Percentiles rank a stretch among this genome's conserved stretches.
phyloP scores from a whole-genome alignment of 2,888 invertebrate species.

The Cheilosia scutellata region DNA sequence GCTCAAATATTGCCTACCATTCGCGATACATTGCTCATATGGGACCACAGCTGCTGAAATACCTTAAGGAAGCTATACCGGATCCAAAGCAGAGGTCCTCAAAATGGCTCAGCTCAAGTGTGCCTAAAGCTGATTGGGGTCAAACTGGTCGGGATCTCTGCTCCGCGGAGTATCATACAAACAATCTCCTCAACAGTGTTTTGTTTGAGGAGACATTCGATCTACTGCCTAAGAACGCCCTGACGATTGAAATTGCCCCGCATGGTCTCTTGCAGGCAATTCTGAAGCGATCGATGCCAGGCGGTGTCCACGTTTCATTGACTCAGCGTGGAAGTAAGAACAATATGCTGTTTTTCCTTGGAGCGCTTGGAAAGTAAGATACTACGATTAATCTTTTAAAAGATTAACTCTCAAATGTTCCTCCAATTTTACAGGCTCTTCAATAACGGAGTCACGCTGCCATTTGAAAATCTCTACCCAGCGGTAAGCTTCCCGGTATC shows the following conservation, averaged over 20 bases:
- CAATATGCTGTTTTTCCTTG: constrained; percentile 82
- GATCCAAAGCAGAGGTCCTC: constrained; percentile 88
- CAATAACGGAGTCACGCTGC: constrained; percentile 90
- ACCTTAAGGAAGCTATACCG: constrained; percentile 88
- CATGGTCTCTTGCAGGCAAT: constrained; percentile 89
- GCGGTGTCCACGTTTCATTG: constrained; percentile 86
- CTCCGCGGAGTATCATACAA: constrained; percentile 95
- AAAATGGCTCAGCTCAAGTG: constrained; percentile 94
- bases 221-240: constrained; percentile 87
- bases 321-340: constrained; percentile 86
- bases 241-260: constrained; percentile 89
- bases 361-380: constrained; percentile 85
- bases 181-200: constrained; percentile 89
- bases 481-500: constrained; percentile 92
- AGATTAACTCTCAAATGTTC: neutral
- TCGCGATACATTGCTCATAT: constrained; percentile 90
- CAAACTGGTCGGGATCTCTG: constrained; percentile 86
- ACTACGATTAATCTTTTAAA: neutral
- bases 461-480: constrained; percentile 91
- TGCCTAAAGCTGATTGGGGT: constrained; percentile 90
- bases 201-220: constrained; percentile 87
- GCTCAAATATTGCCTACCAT: constrained; percentile 95
- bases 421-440: constrained; percentile 87
- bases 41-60: constrained; percentile 88
- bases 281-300: constrained; percentile 86